Evolutionary conservation across 1,140 invertebrate species (phyloP), one percentile per base, ranked within the genome.

Genomic region (Drosophila albomicans): DNA sequence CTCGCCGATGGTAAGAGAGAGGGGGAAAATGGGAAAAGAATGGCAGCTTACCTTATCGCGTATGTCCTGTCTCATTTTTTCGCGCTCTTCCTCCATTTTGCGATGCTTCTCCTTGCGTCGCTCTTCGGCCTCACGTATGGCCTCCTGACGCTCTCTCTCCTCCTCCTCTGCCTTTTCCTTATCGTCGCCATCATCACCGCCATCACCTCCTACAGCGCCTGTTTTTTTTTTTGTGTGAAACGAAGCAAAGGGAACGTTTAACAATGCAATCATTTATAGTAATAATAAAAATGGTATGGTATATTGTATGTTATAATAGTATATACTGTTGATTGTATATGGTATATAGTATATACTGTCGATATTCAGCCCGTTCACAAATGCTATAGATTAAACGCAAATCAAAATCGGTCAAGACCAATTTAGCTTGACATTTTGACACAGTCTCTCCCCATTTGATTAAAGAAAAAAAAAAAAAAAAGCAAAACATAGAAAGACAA

Each of bases 61-160:
- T 93, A 99, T 99, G 93, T 98, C 97, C 93, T 99, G 98, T 92
- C 98, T 95, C 97, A 99, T 99, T 93, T 98, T 98, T 94, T 99
- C 98, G 79, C 98, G 94, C 93, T 99, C 98, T 86, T 98, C 98
- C 93, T 99, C 98, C 98, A 99, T 99, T 94, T 99, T 99, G 84
- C 98, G 95, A 93, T 99, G 98, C 93, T 99, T 99, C 93, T 99
- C 98, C 94, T 98, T 98, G 91, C 98, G 95, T 88, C 97, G 94
- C 80, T 99, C 98, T 93, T 99, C 98, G 61, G 97, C 98, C 93
- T 99, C 98, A 85, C 95, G 95, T 93, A 99, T 97, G 85, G 97
- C 98, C 93, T 98, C 98, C 93, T 96, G 95, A 86, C 98, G 95
- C 93, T 99, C 98, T 86, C 97, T 96, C 95, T 99, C 98, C 82